These are phyloP conservation scores for Tribolium freemani DNA, from an alignment of 2,888 invertebrate genomes.

Conservation along the genomic window DNA sequence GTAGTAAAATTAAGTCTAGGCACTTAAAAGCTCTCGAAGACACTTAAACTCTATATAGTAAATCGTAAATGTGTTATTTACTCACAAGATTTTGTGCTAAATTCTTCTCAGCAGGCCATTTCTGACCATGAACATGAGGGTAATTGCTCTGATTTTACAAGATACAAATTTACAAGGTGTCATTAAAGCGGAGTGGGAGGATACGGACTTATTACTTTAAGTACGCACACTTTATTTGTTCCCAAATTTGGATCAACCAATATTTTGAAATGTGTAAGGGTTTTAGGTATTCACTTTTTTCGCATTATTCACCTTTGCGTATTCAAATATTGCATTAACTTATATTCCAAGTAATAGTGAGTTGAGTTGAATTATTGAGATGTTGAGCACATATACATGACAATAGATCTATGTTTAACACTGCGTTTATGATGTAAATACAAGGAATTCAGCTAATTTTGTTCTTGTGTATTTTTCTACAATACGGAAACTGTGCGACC, in stretches of 20 bases:
- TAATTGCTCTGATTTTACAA: too few species aligned
- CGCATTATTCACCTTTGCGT: too few species aligned
- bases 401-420: conserved; percentile 3
- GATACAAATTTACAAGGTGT: too few species aligned
- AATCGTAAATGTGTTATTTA: conserved; percentile 29
- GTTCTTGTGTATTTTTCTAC: not conserved
- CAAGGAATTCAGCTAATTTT: not conserved
- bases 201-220: too few species aligned
- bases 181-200: too few species aligned
- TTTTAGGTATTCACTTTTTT: too few species aligned
- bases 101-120: not conserved
- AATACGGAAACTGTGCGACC: not conserved
- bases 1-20: conserved; percentile 2
- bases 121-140: not conserved
- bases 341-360: too few species aligned
- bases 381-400: not conserved
- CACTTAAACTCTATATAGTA: conserved; percentile 23
- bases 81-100: conserved; percentile 15
- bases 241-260: too few species aligned
- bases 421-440: conserved; percentile 9
- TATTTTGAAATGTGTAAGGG: too few species aligned
- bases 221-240: too few species aligned
- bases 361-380: too few species aligned
- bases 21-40: conserved; percentile 21
- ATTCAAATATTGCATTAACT: too few species aligned